Percentiles rank a stretch among this genome's conserved stretches.
These are phyloP conservation scores for Lottia gigantea DNA, from an alignment of 2,888 invertebrate species.

Conservation along the genomic window DNA sequence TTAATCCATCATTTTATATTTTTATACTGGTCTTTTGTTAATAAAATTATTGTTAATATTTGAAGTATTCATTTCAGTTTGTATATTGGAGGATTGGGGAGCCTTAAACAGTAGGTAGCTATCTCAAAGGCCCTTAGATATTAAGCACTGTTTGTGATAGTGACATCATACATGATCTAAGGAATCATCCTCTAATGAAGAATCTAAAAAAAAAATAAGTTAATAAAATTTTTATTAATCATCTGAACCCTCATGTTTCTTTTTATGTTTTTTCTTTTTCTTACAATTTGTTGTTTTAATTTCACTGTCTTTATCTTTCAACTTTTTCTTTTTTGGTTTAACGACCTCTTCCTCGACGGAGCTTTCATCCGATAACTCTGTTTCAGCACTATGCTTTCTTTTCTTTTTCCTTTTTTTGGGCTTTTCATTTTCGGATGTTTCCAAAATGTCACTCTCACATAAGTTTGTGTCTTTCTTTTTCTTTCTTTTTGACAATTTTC, in stretches of 20 bases:
- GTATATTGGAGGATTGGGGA: no score
- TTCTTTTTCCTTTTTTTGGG: conserved; percentile 7
- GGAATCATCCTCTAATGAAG: no score
- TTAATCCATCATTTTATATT: no score
- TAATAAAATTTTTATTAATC: neutral
- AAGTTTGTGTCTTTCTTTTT: neutral
- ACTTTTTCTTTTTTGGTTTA: conserved; percentile 8
- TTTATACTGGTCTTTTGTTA: no score
- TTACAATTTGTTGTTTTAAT: neutral
- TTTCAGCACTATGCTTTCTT: neutral
- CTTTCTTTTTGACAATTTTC: neutral
- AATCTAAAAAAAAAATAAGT: no score
- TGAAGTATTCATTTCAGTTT: no score
- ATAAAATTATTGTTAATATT: no score
- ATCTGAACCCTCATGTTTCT: neutral
- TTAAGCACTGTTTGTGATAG: no score
- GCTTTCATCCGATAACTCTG: neutral
- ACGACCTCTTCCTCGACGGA: neutral
- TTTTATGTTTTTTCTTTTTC: neutral
- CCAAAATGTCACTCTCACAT: neutral
- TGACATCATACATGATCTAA: no score
- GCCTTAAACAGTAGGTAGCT: no score
- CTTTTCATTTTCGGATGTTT: conserved; percentile 3
- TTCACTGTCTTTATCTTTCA: neutral
- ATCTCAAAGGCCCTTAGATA: no score